These are phyloP conservation scores for Carcharodon carcharias DNA, from an alignment of 2,797 vertebrate genomes.

Conservation along the genomic window DNA sequence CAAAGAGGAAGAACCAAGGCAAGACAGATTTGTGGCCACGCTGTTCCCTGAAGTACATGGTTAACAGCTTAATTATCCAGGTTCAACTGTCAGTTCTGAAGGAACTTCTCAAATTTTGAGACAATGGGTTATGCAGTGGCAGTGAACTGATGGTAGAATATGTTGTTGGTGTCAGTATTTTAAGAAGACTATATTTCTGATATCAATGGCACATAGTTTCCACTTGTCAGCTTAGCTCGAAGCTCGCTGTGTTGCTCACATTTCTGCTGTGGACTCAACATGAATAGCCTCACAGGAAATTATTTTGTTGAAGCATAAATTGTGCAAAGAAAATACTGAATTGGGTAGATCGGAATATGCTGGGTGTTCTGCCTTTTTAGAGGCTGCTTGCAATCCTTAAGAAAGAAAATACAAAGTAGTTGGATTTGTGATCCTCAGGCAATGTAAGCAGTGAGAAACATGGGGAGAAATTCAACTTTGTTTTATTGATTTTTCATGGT, in stretches of 20 bases:
- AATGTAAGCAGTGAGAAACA: background rate
- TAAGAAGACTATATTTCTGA: constrained; percentile 30
- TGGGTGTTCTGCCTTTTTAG: background rate
- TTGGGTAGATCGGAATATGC: background rate
- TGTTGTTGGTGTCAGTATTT: constrained; percentile 36
- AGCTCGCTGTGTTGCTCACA: background rate
- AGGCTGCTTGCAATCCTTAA: background rate
- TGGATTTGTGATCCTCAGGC: background rate
- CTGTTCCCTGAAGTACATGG: constrained; percentile 62
- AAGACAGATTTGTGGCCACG: constrained; percentile 58
- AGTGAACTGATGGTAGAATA: constrained; percentile 32
- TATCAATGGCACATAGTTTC: constrained; percentile 3
- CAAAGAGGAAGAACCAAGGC: constrained; percentile 53
- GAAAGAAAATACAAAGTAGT: background rate
- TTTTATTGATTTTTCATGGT: background rate
- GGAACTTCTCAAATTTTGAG: constrained; percentile 53
- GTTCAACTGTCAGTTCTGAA: constrained; percentile 60
- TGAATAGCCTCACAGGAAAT: background rate
- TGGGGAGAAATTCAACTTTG: background rate
- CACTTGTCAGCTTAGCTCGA: constrained; percentile 10
- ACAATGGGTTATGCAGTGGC: constrained; percentile 40
- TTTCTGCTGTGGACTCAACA: background rate
- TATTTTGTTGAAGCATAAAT: background rate
- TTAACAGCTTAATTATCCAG: constrained; percentile 67
- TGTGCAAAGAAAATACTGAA: background rate